A percentile compares a stretch with the other conserved stretches of the same genome.
phyloP scores from a whole-genome alignment of 2,888 invertebrate genomes.

The Meteorus colon region DNA sequence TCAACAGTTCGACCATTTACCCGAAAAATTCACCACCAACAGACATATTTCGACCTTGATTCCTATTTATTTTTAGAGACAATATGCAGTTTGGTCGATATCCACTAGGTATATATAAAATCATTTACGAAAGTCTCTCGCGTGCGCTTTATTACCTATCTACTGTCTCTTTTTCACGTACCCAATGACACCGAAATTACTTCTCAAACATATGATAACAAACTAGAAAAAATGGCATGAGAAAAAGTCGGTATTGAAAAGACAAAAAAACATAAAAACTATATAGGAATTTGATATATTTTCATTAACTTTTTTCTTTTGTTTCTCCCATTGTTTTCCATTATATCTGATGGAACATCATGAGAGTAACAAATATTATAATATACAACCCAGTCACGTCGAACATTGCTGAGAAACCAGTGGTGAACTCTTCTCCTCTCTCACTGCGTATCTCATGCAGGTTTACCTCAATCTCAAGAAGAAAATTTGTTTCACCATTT shows the following conservation, averaged over 20 bases:
- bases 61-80: slow-evolving; percentile 35
- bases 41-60: slow-evolving; percentile 8
- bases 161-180: not conserved
- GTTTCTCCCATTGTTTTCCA: slow-evolving; percentile 11
- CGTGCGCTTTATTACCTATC: not conserved
- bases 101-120: not conserved
- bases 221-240: too few relatives aligned
- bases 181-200: not conserved
- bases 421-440: not conserved
- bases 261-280: not conserved
- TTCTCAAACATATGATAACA: not conserved
- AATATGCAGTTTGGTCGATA: slow-evolving; percentile 34
- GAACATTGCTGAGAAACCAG: not conserved
- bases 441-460: not conserved
- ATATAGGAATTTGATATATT: not conserved
- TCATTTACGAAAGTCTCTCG: not conserved
- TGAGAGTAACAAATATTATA: slow-evolving; percentile 28
- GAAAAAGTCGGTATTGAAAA: too few relatives aligned
- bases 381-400: slow-evolving; percentile 13
- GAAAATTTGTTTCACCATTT: slow-evolving; percentile 61
- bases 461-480: slow-evolving; percentile 3
- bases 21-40: not conserved
- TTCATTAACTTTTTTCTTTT: not conserved
- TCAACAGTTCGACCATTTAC: slow-evolving; percentile 2
- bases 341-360: slow-evolving; percentile 13